Conservation (phyloP, 2,888 invertebrate genomes). For the Pyrrhia umbra region DNA sequence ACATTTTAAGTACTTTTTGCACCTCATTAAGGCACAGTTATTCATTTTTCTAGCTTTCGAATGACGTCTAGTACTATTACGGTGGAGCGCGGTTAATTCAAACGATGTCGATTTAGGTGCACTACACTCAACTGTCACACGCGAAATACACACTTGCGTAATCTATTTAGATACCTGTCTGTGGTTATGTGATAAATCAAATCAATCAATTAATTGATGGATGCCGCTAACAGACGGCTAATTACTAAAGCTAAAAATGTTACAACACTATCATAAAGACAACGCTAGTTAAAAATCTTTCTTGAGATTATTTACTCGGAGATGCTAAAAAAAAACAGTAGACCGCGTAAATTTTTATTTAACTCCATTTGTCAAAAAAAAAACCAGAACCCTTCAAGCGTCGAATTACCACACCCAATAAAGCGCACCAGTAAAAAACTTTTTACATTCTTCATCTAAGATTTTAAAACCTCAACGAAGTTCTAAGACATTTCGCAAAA, state of each 20-base stretch:
- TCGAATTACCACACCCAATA: conserved; percentile 47
- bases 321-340: not conserved
- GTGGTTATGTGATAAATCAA: too few species aligned
- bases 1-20: too few species aligned
- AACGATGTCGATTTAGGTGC: too few species aligned
- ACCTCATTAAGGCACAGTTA: too few species aligned
- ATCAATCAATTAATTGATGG: not conserved
- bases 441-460: conserved; percentile 27
- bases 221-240: not conserved
- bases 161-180: too few species aligned
- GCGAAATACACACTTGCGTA: too few species aligned
- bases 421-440: conserved; percentile 46
- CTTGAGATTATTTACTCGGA: not conserved
- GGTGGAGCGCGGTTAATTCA: too few species aligned
- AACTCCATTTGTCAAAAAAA: conserved; percentile 20
- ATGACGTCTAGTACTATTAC: too few species aligned
- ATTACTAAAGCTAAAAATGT: too few species aligned
- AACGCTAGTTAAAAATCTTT: not conserved
- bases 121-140: too few species aligned
- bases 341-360: not conserved
- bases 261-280: not conserved
- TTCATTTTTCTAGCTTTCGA: too few species aligned
- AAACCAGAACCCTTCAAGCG: conserved; percentile 4
- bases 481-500: conserved; percentile 38
- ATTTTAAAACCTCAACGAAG: conserved; percentile 5